phyloP scores from a whole-genome alignment of 2,113 vertebrate species.

The Nannobrachium achirus region DNA sequence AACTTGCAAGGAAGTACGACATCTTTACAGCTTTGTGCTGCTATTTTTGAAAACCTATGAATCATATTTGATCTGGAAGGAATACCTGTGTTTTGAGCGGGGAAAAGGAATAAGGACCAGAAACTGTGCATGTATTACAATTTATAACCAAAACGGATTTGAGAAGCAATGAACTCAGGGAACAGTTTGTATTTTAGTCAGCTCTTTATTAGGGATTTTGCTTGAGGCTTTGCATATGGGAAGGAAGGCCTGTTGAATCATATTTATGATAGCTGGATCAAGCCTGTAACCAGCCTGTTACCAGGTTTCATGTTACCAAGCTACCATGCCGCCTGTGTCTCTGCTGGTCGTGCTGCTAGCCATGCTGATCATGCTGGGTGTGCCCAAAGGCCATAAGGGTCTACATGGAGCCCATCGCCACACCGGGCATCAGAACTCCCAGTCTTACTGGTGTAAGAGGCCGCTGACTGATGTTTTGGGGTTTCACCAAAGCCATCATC shows the following conservation, averaged over 20 bases:
- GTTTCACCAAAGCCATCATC: constrained; percentile 29
- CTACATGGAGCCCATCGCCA: constrained; percentile 27
- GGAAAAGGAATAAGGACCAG: not conserved
- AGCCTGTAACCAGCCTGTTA: not conserved
- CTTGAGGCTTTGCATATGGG: not conserved
- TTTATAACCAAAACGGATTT: not conserved
- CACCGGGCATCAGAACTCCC: constrained; percentile 22
- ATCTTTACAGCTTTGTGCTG: constrained; percentile 23
- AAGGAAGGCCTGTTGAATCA: not conserved
- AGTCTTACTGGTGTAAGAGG: constrained; percentile 59
- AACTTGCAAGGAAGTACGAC: constrained; percentile 37
- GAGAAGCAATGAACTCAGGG: not conserved
- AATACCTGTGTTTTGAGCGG: not conserved
- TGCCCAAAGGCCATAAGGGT: constrained; percentile 61
- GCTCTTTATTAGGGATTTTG: constrained; percentile 1
- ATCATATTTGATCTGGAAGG: constrained; percentile 22
- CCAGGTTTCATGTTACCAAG: not conserved
- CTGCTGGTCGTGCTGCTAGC: constrained; percentile 61
- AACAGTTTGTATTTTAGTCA: not conserved
- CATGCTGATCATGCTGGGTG: constrained; percentile 61
- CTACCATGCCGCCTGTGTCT: constrained; percentile 54
- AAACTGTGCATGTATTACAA: not conserved
- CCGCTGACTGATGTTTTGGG: constrained; percentile 36
- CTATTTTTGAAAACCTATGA: constrained; percentile 16
- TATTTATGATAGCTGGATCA: constrained; percentile 1